Percentiles rank a stretch among this genome's conserved stretches.
Conservation (phyloP, 2,888 invertebrate species). For the Plagodis pulveraria region DNA sequence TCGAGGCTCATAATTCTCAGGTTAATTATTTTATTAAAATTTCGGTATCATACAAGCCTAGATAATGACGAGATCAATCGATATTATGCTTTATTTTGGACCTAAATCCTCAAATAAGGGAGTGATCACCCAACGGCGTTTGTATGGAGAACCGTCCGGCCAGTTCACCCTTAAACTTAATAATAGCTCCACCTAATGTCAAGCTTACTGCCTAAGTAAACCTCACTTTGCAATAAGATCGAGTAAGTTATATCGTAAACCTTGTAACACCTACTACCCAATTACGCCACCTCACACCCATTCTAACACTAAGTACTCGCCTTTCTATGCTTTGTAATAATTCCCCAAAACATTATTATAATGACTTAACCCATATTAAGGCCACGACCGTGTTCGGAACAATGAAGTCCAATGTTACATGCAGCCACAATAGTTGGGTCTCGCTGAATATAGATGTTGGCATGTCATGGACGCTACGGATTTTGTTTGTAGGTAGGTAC, state of each 20-base stretch:
- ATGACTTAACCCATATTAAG: conserved; percentile 31
- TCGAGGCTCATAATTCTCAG: no score
- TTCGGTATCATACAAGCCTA: no score
- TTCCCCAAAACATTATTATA: conserved; percentile 26
- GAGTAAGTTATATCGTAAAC: neutral
- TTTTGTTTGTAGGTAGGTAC: neutral
- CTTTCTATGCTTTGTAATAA: conserved; percentile 10
- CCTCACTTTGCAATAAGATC: neutral
- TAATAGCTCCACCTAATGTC: no score
- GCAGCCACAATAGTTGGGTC: conserved; percentile 8
- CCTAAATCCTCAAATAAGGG: no score
- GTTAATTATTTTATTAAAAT: no score
- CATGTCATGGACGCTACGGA: conserved; percentile 15
- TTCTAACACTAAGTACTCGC: conserved; percentile 2
- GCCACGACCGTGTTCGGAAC: conserved; percentile 31
- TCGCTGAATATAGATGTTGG: conserved; percentile 8
- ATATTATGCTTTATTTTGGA: no score
- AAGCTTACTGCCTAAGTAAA: neutral
- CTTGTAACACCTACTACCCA: neutral
- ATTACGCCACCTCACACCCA: conserved; percentile 2
- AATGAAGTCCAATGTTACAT: conserved; percentile 30
- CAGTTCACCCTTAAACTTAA: no score
- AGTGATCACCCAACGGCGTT: no score
- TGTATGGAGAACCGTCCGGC: no score
- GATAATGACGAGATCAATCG: no score